Evolutionary conservation across 2,797 vertebrate genomes (phyloP), one percentile per base, ranked within the genome.

Genomic region (Anolis apletophallus): DNA sequence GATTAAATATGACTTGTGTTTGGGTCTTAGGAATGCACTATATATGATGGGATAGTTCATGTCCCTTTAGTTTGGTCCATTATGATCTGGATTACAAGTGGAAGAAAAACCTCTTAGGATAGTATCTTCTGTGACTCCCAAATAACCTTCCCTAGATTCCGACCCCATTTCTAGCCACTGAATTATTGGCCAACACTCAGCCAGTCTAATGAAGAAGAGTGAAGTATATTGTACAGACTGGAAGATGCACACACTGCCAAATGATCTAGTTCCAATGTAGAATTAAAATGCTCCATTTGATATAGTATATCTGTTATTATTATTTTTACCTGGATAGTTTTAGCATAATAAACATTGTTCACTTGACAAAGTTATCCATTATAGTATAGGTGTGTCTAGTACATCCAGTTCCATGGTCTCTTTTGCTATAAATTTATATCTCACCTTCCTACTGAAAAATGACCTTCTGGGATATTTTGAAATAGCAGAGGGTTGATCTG

Each of bases 1-100:
- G 93, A 94, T 95, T 94, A 94, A 94, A 95, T 67, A 32, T 74
- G 57, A 34, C 40, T 76, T 77, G 19, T 17, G 11, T 34, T 84
- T 74, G 59, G n/a, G 12, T 76, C 23, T 84, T 34, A 68, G 23
- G 21, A 52, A 67, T 54, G 61, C 36, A 52, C 0, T 76, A 29
- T 19, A 17, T 77, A 19, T 3, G 57, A 64, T 52, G 36, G 32
- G 55, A 36, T 46, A 3, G 26, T 46, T 23, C 29, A 26, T 84
- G 40, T 29, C 17, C 14, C 10, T 34, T 84, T 8, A 26, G 32
- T 36, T 16, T 75, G 46, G 32, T 54, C n/a, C 61, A 36, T 67
- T 77, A 54, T 61, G 46, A 77, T 77, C n/a, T 17, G 13, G 69
- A 46, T 19, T 19, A 12, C 4, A 1, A n/a, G 29, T 55, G 32